Evolutionary conservation across 1,140 invertebrate species (phyloP), one percentile per base, ranked within the genome.

Genomic region (Polypedilum vanderplanki): DNA sequence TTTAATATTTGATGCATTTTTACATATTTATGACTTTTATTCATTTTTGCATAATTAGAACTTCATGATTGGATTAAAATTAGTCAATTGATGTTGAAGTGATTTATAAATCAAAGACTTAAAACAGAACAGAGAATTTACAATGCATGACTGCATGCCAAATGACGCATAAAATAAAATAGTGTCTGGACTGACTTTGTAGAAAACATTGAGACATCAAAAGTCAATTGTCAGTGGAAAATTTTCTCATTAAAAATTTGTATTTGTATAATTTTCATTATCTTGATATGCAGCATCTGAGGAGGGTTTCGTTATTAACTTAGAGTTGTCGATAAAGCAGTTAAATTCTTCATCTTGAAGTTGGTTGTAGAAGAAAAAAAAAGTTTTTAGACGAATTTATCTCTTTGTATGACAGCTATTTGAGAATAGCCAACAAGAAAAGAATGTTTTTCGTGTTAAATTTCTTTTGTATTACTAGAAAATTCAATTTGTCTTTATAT

Each of bases 331-430:
- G 46, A n/a, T 57, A 57, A 57, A 57, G 46, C 0, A 57, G 46
- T 57, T n/a, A n/a, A n/a, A n/a, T n/a, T n/a, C n/a, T 57, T 57
- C 46, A 57, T n/a, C 46, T 15, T 57, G 46, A 57, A 57, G 46
- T 57, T 57, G 12, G 46, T 12, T 57, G n/a, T n/a, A 8, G 46
- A 12, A 33, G 24, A 33, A 3, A 33, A 33, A 33, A 33, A 33
- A 33, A 3, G 2, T 5, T 33, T n/a, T 57, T 57, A 12, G 46
- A 57, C 46, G 46, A 46, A 4, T 57, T 57, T 57, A 12, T 4
- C 46, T 15, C 15, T 57, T n/a, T n/a, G 15, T 57, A 15, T 5
- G 5, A n/a, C n/a, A n/a, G n/a, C n/a, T n/a, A n/a, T n/a, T n/a
- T n/a, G n/a, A n/a, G n/a, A n/a, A n/a, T n/a, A n/a, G n/a, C n/a